Evolutionary conservation across 2,797 vertebrate species (phyloP).

Genomic region (Gouania willdenowi): DNA sequence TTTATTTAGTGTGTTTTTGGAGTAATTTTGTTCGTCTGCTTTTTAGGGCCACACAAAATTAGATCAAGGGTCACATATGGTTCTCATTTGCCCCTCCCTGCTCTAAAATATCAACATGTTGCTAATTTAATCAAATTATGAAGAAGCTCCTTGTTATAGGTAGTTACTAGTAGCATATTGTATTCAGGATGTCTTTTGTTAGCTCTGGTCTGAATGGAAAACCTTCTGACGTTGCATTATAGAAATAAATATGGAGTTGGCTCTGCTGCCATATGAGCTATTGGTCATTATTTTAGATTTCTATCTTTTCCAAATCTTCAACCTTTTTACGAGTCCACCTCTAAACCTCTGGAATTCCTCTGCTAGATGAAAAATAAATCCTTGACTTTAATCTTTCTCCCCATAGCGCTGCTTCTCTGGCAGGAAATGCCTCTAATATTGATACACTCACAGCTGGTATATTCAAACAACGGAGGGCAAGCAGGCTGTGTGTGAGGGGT

Average conservation of each 20-base stretch:
- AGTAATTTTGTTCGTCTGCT: too few relatives aligned
- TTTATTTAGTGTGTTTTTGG: too few relatives aligned
- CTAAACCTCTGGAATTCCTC: slow-evolving; percentile 1
- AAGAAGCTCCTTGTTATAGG: not conserved
- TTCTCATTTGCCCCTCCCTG: too few relatives aligned
- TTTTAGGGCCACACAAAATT: too few relatives aligned
- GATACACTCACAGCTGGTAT: slow-evolving; percentile 7
- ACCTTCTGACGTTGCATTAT: not conserved
- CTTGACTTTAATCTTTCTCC: slow-evolving; percentile 16
- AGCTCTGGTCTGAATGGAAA: slow-evolving; percentile 1
- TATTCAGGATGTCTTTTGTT: not conserved
- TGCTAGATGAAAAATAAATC: slow-evolving; percentile 25
- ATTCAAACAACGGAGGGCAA: slow-evolving; percentile 14
- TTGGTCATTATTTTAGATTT: slow-evolving; percentile 7
- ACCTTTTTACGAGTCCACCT: not conserved
- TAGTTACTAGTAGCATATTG: not conserved
- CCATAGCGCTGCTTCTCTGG: not conserved
- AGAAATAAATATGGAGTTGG: not conserved
- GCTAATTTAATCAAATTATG: not conserved
- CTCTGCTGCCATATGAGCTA: not conserved
- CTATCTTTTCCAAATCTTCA: slow-evolving; percentile 1
- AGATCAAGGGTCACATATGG: too few relatives aligned
- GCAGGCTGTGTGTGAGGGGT: slow-evolving; percentile 1
- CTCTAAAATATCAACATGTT: too few relatives aligned
- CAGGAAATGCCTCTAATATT: slow-evolving; percentile 23